phyloP scores from a whole-genome alignment of 37 sponge, comb jelly and placozoan species.

The Cliona cf. orientalis region DNA sequence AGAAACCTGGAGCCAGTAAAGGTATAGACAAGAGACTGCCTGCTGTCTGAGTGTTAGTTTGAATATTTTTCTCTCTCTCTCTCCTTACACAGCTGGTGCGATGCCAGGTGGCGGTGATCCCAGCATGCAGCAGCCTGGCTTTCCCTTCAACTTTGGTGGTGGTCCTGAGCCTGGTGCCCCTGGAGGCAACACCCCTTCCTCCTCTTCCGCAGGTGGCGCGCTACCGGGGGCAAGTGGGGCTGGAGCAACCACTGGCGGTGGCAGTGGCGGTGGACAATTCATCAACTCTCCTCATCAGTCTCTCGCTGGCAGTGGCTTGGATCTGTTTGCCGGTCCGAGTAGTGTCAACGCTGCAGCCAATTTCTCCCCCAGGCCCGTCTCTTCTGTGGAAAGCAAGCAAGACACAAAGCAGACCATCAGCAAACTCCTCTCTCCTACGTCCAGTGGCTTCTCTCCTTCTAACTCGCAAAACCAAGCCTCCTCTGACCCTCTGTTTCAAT shows the following conservation, averaged over 20 bases:
- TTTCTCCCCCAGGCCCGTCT: neutral
- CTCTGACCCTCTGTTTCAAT: neutral
- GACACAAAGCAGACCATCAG: neutral
- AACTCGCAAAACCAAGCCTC: too few species aligned
- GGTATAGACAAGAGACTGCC: neutral
- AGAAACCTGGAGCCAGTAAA: constrained; percentile 12
- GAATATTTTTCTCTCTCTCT: neutral
- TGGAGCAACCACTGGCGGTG: neutral
- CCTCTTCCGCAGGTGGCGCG: too few species aligned
- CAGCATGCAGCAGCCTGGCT: neutral
- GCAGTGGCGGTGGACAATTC: neutral
- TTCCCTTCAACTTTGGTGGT: neutral
- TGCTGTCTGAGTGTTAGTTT: neutral
- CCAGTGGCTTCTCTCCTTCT: constrained; percentile 8
- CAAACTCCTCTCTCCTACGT: constrained; percentile 1
- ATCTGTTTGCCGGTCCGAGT: constrained; percentile 2
- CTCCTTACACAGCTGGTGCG: neutral
- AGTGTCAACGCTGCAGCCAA: neutral
- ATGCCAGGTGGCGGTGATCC: neutral
- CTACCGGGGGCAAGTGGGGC: neutral
- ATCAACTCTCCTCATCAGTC: neutral
- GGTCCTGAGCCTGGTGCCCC: neutral
- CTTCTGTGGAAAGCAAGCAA: neutral
- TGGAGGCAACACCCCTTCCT: neutral
- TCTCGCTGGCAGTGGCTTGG: neutral